Evolutionary conservation across 2,797 vertebrate genomes (phyloP).

Genomic region (Poeciliopsis turneri): DNA sequence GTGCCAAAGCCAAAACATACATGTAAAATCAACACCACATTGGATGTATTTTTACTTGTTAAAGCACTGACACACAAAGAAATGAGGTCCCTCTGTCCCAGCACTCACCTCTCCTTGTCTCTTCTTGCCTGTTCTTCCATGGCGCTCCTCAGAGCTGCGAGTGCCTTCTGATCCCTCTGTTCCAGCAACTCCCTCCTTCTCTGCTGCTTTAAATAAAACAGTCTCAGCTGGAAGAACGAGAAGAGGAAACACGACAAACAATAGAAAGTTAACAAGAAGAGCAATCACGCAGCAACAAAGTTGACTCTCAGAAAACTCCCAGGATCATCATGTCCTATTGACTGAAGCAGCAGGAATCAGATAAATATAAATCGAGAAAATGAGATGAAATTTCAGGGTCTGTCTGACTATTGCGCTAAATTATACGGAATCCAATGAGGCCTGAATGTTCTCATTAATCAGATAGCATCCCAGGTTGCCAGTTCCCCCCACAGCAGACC

Average conservation of each 20-base stretch:
- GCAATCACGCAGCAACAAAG: conserved; percentile 28
- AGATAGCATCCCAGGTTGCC: conserved; percentile 64
- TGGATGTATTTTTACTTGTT: background rate
- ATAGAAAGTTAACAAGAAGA: conserved; percentile 46
- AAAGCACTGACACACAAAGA: background rate
- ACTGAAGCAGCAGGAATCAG: conserved; percentile 63
- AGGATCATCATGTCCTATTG: conserved; percentile 70
- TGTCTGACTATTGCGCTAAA: conserved; percentile 56
- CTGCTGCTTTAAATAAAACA: conserved; percentile 86
- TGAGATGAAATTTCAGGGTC: conserved; percentile 76
- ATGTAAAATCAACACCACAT: background rate
- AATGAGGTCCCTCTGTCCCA: conserved; percentile 19
- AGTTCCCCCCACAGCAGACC: conserved; percentile 46
- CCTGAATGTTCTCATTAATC: conserved; percentile 80
- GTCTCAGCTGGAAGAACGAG: conserved; percentile 81
- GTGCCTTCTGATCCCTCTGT: conserved; percentile 79
- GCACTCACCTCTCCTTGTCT: conserved; percentile 88
- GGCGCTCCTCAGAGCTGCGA: conserved; percentile 83
- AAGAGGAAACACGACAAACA: conserved; percentile 18
- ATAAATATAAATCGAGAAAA: conserved; percentile 72
- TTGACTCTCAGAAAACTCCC: conserved; percentile 33
- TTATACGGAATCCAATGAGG: conserved; percentile 73
- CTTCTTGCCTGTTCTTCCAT: conserved; percentile 87
- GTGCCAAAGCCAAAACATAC: background rate
- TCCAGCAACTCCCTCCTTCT: conserved; percentile 82